A percentile compares a stretch with the other conserved stretches of the same genome.
Evolutionary conservation across 2,888 invertebrate genomes (phyloP).

Genomic region (Sinelater perroti): DNA sequence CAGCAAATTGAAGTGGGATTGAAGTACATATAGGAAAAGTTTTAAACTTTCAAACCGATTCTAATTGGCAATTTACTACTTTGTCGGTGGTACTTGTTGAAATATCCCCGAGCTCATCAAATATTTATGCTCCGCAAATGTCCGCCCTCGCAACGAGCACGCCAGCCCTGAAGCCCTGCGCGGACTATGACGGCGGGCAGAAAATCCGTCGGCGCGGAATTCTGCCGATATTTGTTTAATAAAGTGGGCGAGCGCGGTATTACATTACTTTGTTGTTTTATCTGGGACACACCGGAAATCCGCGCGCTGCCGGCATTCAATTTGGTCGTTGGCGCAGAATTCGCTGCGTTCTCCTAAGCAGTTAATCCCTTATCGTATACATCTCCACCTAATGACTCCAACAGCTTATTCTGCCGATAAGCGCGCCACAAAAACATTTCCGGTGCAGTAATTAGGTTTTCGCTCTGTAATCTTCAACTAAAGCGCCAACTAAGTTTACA

Average conservation of each 20-base stretch:
- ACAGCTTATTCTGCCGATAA: conserved; percentile 35
- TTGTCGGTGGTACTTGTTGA: conserved; percentile 23
- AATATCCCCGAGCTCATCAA: conserved; percentile 22
- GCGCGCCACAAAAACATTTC: conserved; percentile 24
- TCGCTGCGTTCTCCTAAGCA: conserved; percentile 32
- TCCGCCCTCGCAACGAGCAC: too few relatives aligned
- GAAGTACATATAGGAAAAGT: conserved; percentile 17
- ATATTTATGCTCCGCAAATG: conserved; percentile 24
- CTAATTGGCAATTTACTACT: conserved; percentile 21
- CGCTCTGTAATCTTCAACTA: conserved; percentile 20
- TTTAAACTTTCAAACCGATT: conserved; percentile 19
- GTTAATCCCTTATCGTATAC: conserved; percentile 34
- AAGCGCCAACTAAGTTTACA: conserved; percentile 12
- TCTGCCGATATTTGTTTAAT: conserved; percentile 13
- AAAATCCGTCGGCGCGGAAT: too few relatives aligned
- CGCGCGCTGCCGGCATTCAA: conserved; percentile 19
- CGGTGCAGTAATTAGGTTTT: conserved; percentile 25
- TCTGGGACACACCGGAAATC: conserved; percentile 10
- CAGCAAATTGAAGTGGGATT: conserved; percentile 14
- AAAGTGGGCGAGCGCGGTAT: conserved; percentile 7
- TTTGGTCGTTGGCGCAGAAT: conserved; percentile 23
- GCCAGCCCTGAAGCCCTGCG: too few relatives aligned
- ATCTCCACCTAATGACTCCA: conserved; percentile 32
- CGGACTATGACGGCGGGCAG: too few relatives aligned
- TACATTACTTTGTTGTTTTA: conserved; percentile 17